These are phyloP conservation scores for Macrophya annulata DNA, from an alignment of 2,888 invertebrate species.

Conservation along the genomic window DNA sequence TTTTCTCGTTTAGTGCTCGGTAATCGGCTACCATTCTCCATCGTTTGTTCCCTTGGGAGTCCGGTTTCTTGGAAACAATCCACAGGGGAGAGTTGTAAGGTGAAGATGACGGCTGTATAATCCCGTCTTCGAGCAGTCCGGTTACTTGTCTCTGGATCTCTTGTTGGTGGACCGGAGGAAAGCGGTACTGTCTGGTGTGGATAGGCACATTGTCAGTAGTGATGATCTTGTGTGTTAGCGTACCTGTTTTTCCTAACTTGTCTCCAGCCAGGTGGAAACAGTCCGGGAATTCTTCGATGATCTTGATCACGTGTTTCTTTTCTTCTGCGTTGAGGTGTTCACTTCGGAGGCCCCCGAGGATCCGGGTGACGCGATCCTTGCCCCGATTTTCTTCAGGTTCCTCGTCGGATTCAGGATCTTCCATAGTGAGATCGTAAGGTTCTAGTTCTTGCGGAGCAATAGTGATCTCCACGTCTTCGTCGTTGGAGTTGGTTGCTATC, in stretches of 20 bases:
- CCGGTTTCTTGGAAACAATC: constrained; percentile 70
- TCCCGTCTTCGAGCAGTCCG: constrained; percentile 42
- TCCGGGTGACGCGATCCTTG: neutral
- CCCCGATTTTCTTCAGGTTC: neutral
- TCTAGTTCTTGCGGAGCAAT: neutral
- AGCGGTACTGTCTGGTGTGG: constrained; percentile 32
- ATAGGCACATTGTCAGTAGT: constrained; percentile 26
- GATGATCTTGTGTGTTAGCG: constrained; percentile 1
- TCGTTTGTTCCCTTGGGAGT: constrained; percentile 60
- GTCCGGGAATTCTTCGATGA: neutral
- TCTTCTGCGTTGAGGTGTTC: constrained; percentile 32
- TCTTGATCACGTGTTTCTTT: neutral
- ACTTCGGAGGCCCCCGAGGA: neutral
- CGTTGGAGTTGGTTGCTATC: constrained; percentile 19
- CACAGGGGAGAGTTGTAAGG: constrained; percentile 72
- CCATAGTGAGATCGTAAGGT: constrained; percentile 4
- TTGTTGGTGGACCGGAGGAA: constrained; percentile 41
- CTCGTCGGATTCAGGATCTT: neutral
- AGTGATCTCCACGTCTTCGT: constrained; percentile 26
- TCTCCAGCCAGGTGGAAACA: constrained; percentile 25
- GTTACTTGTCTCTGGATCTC: constrained; percentile 31
- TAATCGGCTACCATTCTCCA: constrained; percentile 60
- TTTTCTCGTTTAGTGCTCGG: constrained; percentile 24
- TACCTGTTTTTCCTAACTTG: neutral
- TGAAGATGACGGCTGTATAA: constrained; percentile 61